Evolutionary conservation across 2,888 invertebrate species (phyloP), one percentile per base, ranked within the genome.

Genomic region (Ommatoiulus sabulosus): DNA sequence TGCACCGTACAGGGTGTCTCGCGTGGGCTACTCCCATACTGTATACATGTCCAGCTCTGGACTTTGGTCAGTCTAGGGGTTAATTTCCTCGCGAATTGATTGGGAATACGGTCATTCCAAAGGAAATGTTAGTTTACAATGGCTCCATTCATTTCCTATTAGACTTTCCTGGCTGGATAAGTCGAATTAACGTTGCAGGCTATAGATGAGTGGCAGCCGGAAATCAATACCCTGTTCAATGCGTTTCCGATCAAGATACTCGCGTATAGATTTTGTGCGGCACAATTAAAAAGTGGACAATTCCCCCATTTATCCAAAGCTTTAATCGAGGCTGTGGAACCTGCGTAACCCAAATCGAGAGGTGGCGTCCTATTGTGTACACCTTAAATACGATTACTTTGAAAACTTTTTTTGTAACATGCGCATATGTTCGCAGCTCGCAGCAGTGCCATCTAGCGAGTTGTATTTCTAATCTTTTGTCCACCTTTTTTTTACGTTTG

Each of bases 211-310:
- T 63, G 63, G 63, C 63, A 63, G 63, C 63, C 63, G 63, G 63
- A 63, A 63, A 63, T 63, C 63, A 63, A 63, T 63, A 63, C 63
- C 63, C n/a, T 17, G 63, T 63, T 63, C 63, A 63, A 63, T 63
- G 63, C 63, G n/a, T 63, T 63, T 63, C 63, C 63, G 63, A 63
- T 63, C 63, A 17, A 63, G 63, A 63, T 63, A 17, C 20, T 52
- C 10, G 52, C 12, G 7, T 63, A 63, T 6, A 20, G n/a, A 63
- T 63, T 35, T 48, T 63, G 63, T 15, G 20, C 4, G 4, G 20
- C 20, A n/a, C 63, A 63, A 63, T 63, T 63, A 63, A 63, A 63
- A 63, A n/a, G 20, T n/a, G 63, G 63, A 63, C 63, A 63, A 20
- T 63, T 63, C 8, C 35, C 35, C n/a, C 63, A 1, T 63, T 63